Conservation (phyloP, 2,797 vertebrate genomes). For the Decapterus maruadsi region DNA sequence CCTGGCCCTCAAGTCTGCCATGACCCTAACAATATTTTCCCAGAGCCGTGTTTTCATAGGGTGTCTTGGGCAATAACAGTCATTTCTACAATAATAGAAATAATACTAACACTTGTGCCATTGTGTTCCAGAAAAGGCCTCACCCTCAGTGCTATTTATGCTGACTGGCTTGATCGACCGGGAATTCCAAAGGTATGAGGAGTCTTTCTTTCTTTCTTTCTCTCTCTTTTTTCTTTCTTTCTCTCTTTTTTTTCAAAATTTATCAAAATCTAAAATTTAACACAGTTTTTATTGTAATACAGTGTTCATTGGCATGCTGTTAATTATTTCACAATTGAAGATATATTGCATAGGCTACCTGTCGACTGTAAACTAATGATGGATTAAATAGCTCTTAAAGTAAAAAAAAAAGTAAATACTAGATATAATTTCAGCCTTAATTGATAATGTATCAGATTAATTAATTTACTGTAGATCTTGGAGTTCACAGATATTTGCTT, state of each 20-base stretch:
- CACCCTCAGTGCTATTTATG: slow-evolving; percentile 89
- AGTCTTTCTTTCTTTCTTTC: slow-evolving; percentile 12
- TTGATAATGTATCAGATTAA: neutral
- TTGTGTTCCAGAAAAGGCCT: slow-evolving; percentile 89
- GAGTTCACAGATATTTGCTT: neutral
- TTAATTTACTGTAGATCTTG: neutral
- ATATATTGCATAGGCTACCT: no score
- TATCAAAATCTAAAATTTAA: neutral
- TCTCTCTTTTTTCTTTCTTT: slow-evolving; percentile 27
- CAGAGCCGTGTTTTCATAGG: slow-evolving; percentile 59
- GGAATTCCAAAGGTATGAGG: slow-evolving; percentile 92
- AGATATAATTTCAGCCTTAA: no score
- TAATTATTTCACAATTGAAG: neutral
- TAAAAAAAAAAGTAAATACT: no score
- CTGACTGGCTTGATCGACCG: slow-evolving; percentile 93
- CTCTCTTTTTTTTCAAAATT: neutral
- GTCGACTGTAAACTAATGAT: no score
- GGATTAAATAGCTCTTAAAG: no score
- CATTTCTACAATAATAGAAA: slow-evolving; percentile 73
- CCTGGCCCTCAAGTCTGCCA: slow-evolving; percentile 43
- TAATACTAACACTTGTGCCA: slow-evolving; percentile 75
- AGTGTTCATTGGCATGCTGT: neutral
- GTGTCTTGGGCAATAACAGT: slow-evolving; percentile 73
- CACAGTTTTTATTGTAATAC: neutral
- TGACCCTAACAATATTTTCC: slow-evolving; percentile 65